Evolutionary conservation across 1,140 invertebrate species (phyloP).

Genomic region (Delia radicum): DNA sequence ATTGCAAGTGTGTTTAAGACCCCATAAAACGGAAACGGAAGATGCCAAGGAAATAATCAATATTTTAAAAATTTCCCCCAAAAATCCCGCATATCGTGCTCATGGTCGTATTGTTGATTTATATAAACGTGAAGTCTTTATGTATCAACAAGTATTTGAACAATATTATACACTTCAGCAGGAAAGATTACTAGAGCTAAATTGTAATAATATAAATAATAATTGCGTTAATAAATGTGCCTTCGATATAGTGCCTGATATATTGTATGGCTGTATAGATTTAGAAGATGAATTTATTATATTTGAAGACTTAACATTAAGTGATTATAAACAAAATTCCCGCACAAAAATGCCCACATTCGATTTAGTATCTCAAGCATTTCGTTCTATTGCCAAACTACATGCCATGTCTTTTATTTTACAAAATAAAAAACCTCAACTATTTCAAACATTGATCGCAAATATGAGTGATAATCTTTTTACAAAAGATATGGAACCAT

Average conservation of each 20-base stretch:
- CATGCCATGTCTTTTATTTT: slow-evolving; percentile 40
- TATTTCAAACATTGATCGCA: slow-evolving; percentile 28
- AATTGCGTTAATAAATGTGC: not conserved
- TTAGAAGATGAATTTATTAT: slow-evolving; percentile 38
- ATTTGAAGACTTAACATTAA: slow-evolving; percentile 36
- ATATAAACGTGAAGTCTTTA: slow-evolving; percentile 39
- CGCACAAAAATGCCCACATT: slow-evolving; percentile 36
- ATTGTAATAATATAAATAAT: not conserved
- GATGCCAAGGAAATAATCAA: not conserved
- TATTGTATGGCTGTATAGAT: slow-evolving; percentile 28
- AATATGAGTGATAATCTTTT: slow-evolving; percentile 40
- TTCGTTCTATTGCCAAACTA: slow-evolving; percentile 37
- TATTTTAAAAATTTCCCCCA: slow-evolving; percentile 40
- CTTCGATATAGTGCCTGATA: slow-evolving; percentile 31
- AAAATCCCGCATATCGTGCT: slow-evolving; percentile 35
- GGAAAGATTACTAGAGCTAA: not conserved
- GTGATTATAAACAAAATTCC: slow-evolving; percentile 29
- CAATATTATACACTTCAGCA: slow-evolving; percentile 28
- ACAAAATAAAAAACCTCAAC: slow-evolving; percentile 29
- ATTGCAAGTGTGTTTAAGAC: slow-evolving; percentile 31
- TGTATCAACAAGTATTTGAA: slow-evolving; percentile 36
- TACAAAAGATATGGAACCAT: slow-evolving; percentile 31
- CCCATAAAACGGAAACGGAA: not conserved
- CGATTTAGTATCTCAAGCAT: slow-evolving; percentile 33
- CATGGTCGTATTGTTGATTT: slow-evolving; percentile 40